Evolutionary conservation across 2,113 vertebrate genomes (phyloP).

Genomic region (Callipepla squamata): DNA sequence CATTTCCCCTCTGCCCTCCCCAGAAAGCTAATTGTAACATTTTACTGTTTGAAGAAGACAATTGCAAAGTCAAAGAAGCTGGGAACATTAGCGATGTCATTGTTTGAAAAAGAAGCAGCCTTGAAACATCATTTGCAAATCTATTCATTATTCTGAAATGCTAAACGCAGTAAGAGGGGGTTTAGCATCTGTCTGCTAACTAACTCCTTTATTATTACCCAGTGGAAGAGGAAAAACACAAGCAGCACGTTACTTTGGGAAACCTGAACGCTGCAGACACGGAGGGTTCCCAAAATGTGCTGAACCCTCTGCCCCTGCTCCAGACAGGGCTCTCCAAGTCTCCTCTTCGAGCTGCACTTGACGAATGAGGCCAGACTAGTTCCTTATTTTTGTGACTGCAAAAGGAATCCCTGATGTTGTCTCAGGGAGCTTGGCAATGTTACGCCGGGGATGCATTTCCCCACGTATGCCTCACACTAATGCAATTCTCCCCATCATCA

Average conservation of each 20-base stretch:
- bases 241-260: constrained; percentile 41
- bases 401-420: constrained; percentile 12
- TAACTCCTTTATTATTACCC: constrained; percentile 55
- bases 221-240: neutral
- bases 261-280: neutral
- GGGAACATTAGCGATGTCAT: constrained; percentile 67
- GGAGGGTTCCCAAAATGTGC: constrained; percentile 38
- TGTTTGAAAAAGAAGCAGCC: constrained; percentile 64
- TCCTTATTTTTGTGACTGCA: constrained; percentile 51
- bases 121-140: constrained; percentile 70
- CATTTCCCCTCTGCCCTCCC: neutral
- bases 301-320: neutral
- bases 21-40: neutral
- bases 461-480: neutral
- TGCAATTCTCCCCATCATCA: constrained; percentile 1
- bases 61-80: constrained; percentile 51
- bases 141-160: constrained; percentile 72
- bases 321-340: neutral
- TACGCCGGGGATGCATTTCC: constrained; percentile 18
- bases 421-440: neutral
- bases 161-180: constrained; percentile 43
- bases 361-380: constrained; percentile 37
- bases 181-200: constrained; percentile 69
- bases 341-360: constrained; percentile 57
- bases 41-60: constrained; percentile 1